phyloP scores from a whole-genome alignment of 2,888 invertebrate species.

The Zelleria hepariella region DNA sequence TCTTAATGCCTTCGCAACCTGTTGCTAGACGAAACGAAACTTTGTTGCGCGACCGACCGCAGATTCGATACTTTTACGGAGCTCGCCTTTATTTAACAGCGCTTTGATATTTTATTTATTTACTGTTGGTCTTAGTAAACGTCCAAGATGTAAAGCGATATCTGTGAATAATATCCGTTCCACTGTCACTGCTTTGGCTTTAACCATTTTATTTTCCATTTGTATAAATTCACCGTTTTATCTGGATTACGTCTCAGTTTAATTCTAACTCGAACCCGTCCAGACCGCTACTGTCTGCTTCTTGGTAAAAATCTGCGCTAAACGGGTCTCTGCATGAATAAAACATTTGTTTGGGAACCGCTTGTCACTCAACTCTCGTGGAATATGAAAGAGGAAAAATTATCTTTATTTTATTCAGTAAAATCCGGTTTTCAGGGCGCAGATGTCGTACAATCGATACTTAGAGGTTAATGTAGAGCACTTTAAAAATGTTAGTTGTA shows the following conservation, averaged over 20 bases:
- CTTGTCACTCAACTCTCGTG: conserved; percentile 18
- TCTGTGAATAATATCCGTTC: background rate
- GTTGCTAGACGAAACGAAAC: conserved; percentile 40
- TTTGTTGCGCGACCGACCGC: conserved; percentile 20
- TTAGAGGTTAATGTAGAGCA: no score
- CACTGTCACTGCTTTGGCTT: no score
- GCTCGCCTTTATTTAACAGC: background rate
- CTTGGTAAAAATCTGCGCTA: conserved; percentile 1
- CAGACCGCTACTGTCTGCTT: background rate
- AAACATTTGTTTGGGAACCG: conserved; percentile 13
- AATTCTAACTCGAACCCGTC: background rate
- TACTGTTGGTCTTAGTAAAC: background rate
- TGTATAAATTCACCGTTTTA: background rate
- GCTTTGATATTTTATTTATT: background rate
- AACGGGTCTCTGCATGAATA: conserved; percentile 16
- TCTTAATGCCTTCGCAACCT: conserved; percentile 34
- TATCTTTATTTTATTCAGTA: conserved; percentile 9
- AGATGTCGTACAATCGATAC: background rate
- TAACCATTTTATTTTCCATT: background rate
- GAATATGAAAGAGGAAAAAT: conserved; percentile 18
- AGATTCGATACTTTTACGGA: conserved; percentile 39
- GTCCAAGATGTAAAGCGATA: background rate
- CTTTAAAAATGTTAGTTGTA: no score
- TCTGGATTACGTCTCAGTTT: background rate
- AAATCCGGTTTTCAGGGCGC: conserved; percentile 7